Base-by-base conservation (phyloP, 2,113 vertebrate genomes). In the Paraplagusia blochii region DNA sequence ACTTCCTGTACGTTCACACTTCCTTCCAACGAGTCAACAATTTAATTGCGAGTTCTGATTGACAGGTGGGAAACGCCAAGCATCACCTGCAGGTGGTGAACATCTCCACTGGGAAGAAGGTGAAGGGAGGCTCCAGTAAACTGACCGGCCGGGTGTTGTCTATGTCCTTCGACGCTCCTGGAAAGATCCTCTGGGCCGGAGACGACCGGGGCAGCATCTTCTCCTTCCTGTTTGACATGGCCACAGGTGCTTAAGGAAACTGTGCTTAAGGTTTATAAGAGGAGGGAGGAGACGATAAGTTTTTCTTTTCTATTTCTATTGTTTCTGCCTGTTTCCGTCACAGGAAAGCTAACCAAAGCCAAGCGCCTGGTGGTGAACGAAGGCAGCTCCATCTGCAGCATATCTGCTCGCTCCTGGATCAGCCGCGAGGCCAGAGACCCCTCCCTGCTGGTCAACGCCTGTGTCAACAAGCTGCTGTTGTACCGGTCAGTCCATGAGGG, bases 161-260 rank as follows among this genome's bases (percentile, higher is more conserved):
- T 0, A 84, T 98, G 5, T 97, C 95, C 53, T 98, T 98, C 18
- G 95, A 96, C 45, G 90, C 94, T 2, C 92, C 95, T 0, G 95
- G 95, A 48, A 90, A 87, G 42, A 92, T 98, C 70, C 92, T 98
- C 3, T 98, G 95, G 95, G 95, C 95, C 0, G 95, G 95, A 0
- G 95, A 98, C 11, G 95, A 98, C 80, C 85, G 91, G 0, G 95
- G 95, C 34, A 95, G 94, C 64, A 90, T 97, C 63, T 95, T 94
- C 77, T 95, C 95, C 34, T 98, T 97, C 88, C 92, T 98, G 45
- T 98, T 97, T 5, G 94, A 98, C 83, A 95, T 96, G 88, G 93
- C 92, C 56, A 98, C 94, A 69, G 95, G 93, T 96, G 22, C n/a
- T n/a, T n/a, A n/a, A n/a, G n/a, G n/a, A n/a, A n/a, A 87, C 11